phyloP scores from a whole-genome alignment of 2,113 vertebrate species.

The Melospiza melodia region DNA sequence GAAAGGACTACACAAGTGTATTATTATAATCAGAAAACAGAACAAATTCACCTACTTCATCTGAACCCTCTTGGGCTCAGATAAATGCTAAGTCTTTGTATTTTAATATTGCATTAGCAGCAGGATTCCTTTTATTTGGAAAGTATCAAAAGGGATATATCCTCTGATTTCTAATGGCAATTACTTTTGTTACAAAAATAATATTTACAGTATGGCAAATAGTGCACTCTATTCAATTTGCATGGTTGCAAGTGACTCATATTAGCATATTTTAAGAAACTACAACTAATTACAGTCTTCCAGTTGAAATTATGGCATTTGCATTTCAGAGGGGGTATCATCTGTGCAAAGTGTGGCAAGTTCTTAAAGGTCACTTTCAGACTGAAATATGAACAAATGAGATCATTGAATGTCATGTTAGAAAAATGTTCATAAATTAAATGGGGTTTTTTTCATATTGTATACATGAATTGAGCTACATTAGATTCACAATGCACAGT shows the following conservation, averaged over 20 bases:
- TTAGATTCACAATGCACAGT: not conserved
- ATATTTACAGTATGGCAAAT: conserved; percentile 1
- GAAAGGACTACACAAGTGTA: not conserved
- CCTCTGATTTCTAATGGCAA: not conserved
- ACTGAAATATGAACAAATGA: not conserved
- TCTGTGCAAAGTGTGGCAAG: not conserved
- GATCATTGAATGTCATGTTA: not conserved
- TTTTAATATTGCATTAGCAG: not conserved
- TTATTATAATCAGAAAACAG: conserved; percentile 27
- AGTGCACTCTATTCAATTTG: not conserved
- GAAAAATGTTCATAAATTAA: not conserved
- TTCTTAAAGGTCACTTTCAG: not conserved
- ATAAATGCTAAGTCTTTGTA: not conserved
- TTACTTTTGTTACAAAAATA: not conserved
- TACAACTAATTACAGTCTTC: not conserved
- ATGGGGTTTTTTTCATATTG: not conserved
- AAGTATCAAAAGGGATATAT: not conserved
- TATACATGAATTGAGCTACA: not conserved
- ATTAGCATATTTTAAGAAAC: conserved; percentile 21
- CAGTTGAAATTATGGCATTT: not conserved
- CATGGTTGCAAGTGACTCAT: not conserved
- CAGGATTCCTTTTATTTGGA: not conserved
- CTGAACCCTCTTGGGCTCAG: not conserved
- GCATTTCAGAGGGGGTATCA: not conserved
- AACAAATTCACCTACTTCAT: not conserved